Evolutionary conservation across 2,113 vertebrate species (phyloP), one percentile per base, ranked within the genome.

Genomic region (Tenebrosternarchus preto): DNA sequence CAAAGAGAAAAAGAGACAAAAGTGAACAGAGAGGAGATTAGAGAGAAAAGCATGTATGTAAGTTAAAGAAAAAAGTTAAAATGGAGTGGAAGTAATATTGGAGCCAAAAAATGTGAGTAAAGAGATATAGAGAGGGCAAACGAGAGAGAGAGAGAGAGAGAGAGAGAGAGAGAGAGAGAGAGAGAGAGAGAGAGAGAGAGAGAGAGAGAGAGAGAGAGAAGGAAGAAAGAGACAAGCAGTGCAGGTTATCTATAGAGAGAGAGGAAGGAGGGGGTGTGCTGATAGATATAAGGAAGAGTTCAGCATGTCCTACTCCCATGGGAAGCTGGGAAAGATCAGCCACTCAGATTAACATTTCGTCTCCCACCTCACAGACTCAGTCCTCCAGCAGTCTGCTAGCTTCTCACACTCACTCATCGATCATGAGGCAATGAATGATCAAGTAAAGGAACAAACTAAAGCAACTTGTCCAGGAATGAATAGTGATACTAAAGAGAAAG

Each of bases 321-420:
- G 79, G 80, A 75, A 70, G 59, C 75, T 66, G 76, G 29, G 27
- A 69, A 59, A 76, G 81, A 85, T 83, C 78, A 82, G 83, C 68
- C 59, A 63, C 68, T 75, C 22, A 67, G 86, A 87, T 85, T 75
- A 85, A 67, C 73, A 85, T 87, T 73, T 61, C 33, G n/a, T 66
- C 43, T 68, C 22, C 20, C 71, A 80, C 25, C 79, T 75, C 6
- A 24, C 67, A 68, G 78, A 85, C 66, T 72, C 57, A 69, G 33
- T 79, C 27, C 66, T 66, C 46, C 61, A 50, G 24, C 17, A 8
- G 31, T 76, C 77, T 27, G 12, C 80, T 33, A 59, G 46, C 60
- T 57, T 24, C 78, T 60, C 27, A 7, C 43, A 39, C 27, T 73
- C 71, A 78, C 75, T 17, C 46, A 76, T 64, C 20, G 71, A 81